Percentiles rank a stretch among this genome's conserved stretches.
These are phyloP conservation scores for Ooceraea biroi DNA, from an alignment of 1,140 invertebrate species.

Conservation along the genomic window DNA sequence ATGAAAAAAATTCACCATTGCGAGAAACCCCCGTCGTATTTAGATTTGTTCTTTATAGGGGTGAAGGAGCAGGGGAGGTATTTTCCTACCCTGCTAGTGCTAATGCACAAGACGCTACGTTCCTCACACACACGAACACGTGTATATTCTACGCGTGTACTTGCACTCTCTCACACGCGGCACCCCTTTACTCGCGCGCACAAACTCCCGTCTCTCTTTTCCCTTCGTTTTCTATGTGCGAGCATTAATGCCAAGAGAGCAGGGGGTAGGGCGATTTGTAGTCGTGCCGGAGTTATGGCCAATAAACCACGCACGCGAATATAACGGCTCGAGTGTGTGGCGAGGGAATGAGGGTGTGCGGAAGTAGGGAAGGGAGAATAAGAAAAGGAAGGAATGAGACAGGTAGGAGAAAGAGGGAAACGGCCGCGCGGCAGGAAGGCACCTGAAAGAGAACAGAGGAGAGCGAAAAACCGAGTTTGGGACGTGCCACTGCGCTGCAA, in stretches of 20 bases:
- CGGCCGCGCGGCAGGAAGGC: not conserved
- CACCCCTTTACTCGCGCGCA: constrained; percentile 32
- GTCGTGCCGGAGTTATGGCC: constrained; percentile 82
- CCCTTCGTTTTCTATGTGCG: constrained; percentile 31
- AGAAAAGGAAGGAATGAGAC: not conserved
- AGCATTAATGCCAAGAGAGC: constrained; percentile 78
- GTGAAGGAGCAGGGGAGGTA: not conserved
- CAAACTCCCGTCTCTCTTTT: not conserved
- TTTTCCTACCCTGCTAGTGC: not conserved
- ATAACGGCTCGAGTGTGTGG: constrained; percentile 74
- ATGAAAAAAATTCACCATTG: not conserved
- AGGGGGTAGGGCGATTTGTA: constrained; percentile 80
- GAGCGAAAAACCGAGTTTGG: constrained; percentile 32
- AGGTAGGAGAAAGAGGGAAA: not conserved
- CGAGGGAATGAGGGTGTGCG: constrained; percentile 2
- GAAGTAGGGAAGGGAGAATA: not conserved
- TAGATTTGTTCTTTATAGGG: not conserved
- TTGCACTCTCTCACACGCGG: constrained; percentile 16
- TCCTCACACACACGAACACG: constrained; percentile 6
- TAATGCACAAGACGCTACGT: constrained; percentile 8
- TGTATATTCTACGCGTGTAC: not conserved
- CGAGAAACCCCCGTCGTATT: constrained; percentile 13
- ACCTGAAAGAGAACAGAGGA: constrained; percentile 7
- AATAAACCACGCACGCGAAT: constrained; percentile 84
- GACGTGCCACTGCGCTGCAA: constrained; percentile 73